Base-by-base conservation (phyloP, 2,888 invertebrate genomes). In the Allacma fusca region DNA sequence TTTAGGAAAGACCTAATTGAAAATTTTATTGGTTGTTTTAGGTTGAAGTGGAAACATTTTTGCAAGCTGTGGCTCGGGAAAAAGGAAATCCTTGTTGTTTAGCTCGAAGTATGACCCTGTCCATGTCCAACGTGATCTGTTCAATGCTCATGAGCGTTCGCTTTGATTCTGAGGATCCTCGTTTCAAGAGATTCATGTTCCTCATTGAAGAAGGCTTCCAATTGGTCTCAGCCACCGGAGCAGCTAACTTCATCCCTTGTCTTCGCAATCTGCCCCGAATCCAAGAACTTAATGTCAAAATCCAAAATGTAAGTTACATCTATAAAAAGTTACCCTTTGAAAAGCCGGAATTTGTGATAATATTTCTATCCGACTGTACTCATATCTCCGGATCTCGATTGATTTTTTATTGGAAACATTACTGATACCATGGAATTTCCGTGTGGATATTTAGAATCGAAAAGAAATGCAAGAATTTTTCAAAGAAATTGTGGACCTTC, bases 201-300 rank as follows among this genome's bases (percentile, higher is more conserved):
- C 89, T 95, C n/a, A 94, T 96, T 85, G 95, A 95, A 85, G 96
- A 96, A 87, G 96, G 96, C 40, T 96, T 96, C 91, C 90, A 91
- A 77, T 89, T 96, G 0, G 95, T 96, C 85, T 94, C 94, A 13
- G 91, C 93, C 85, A 90, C 95, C 64, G 92, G 92, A 83, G 91
- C 92, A 9, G 92, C 94, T 75, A 94, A 94, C 86, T 95, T 94
- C 85, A 91, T 96, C 81, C 95, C 96, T 2, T 89, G 92, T 0
- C 90, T 95, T 85, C 90, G 91, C 79, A 90, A 89, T 83, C 84
- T 91, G 67, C 91, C 91, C 0, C 74, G 81, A 43, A 80, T 82
- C 40, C 81, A 81, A 43, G 81, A 82, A 57, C 79, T 84, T 24
- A 84, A 82, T 28, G 78, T 78, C 12, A 83, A 84, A 43, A 83